A percentile compares a stretch with the other conserved stretches of the same genome.
Evolutionary conservation across 2,888 invertebrate species (phyloP).

Genomic region (Cecidostiba fungosa): DNA sequence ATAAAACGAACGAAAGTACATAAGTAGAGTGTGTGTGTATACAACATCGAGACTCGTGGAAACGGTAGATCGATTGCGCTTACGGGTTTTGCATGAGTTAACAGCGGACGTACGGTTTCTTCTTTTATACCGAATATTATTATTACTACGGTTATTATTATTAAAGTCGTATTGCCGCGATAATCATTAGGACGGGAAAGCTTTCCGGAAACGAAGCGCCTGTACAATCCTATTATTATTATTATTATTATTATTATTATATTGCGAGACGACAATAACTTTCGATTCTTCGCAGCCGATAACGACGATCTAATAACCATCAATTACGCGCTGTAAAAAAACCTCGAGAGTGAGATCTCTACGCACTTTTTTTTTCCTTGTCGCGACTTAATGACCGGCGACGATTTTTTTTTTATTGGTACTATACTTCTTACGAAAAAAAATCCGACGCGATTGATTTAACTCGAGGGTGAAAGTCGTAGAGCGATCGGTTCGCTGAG

Average conservation of each 20-base stretch:
- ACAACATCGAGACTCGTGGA: background rate
- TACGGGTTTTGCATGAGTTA: background rate
- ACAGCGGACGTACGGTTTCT: too few species aligned
- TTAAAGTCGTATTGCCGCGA: too few species aligned
- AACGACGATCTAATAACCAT: slow-evolving; percentile 16
- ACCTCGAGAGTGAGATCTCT: background rate
- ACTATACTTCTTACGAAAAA: background rate
- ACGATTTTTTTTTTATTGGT: background rate
- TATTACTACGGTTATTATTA: background rate
- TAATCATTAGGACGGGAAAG: background rate
- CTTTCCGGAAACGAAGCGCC: background rate
- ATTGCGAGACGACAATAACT: background rate
- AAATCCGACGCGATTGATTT: slow-evolving; percentile 43
- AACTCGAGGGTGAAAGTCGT: slow-evolving; percentile 57
- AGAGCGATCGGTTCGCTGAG: slow-evolving; percentile 24
- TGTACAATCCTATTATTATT: background rate
- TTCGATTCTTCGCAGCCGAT: slow-evolving; percentile 11
- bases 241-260: too few species aligned
- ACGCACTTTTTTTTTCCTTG: background rate
- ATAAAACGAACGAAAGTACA: background rate
- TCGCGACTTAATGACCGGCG: background rate
- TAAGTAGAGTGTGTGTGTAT: background rate
- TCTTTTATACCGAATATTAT: too few species aligned
- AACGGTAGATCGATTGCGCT: slow-evolving; percentile 12
- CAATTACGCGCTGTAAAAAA: background rate